Base-by-base conservation (phyloP, 2,797 vertebrate species). In the Etheostoma nigrum region DNA sequence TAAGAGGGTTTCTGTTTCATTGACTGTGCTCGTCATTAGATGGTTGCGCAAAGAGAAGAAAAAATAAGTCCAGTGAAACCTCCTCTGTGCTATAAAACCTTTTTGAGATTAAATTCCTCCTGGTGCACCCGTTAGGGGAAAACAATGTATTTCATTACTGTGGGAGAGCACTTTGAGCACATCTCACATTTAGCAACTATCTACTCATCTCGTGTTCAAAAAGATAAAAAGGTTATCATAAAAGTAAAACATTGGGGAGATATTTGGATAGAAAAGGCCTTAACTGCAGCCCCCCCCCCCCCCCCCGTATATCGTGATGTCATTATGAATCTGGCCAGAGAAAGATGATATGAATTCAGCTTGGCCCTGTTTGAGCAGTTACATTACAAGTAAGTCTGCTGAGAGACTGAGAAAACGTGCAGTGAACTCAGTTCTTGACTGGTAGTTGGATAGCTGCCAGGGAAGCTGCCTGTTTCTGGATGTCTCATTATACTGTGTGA, bases 191-290 rank as follows among this genome's bases (percentile, higher is more conserved):
- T 84, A 77, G 69, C 63, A 75, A 77, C 78, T 71, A 79, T 83
- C 81, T 58, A 4, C 71, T 74, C 44, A n/a, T 71, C 72, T 86
- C 49, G 14, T 77, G 75, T 91, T 83, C 87, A 68, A 84, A 78
- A 64, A 63, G 77, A 78, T 85, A 74, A 83, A 89, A 83, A 75
- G 67, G 73, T 74, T 69, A 59, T 4, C 18, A 64, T 42, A 36
- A 70, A 82, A 81, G 67, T 81, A 78, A 84, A 81, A 76, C 71
- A 75, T 53, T 8, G 44, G 60, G 40, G 61, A 64, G 63, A 64
- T 79, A 57, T 78, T 87, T 61, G 27, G 58, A 78, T 78, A 70
- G 42, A 79, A 75, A 42, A 16, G 23, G 19, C 48, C 27, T 85
- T 65, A 76, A 79, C 85, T 3, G 4, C 33, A 66, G 27, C 27